Evolutionary conservation across 2,888 invertebrate species (phyloP), one percentile per base, ranked within the genome.

Genomic region (Slavum lentiscoides): DNA sequence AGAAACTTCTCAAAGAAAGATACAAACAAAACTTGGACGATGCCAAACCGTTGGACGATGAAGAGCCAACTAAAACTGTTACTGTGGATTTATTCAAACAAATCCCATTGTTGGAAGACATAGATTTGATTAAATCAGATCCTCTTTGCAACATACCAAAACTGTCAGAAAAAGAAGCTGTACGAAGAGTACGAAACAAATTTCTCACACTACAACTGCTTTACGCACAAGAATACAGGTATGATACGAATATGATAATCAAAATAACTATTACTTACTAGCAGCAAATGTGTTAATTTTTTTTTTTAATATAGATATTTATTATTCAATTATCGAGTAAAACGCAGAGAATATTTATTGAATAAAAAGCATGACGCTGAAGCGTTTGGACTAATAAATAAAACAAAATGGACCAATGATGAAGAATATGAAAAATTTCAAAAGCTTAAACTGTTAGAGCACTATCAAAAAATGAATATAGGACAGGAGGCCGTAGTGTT

Each of bases 181-280:
- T 80, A 43, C 62, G 80, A 23, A 53, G 80, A 64, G 80, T 72
- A 15, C 70, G 80, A 4, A 80, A 80, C 13, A 80, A 80, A 72
- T 80, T 80, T 43, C 72, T 80, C 19, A 64, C 21, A 7, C 43
- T 80, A 30, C 80, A 80, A 23, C 17, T 80, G 37, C 72, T 80
- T n/a, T 80, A 80, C 17, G 80, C 80, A 55, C 80, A 80, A 64
- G 64, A 80, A 72, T 80, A 72, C 80, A 80, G 72, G 80, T 80
- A 70, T 19, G 7, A 30, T 23, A 43, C 11, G 19, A 61, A 30
- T 23, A 43, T 17, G 19, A 61, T 19, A 61, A 61, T 19, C 43
- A 1, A 17, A 73, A 49, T 49, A 61, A 59, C 53, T 8, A 66
- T 6, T 66, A 19, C 7, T 4, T 53, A 19, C 11, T 6, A 30